Base-by-base conservation (phyloP, 2,113 vertebrate species). In the Fregata magnificens region DNA sequence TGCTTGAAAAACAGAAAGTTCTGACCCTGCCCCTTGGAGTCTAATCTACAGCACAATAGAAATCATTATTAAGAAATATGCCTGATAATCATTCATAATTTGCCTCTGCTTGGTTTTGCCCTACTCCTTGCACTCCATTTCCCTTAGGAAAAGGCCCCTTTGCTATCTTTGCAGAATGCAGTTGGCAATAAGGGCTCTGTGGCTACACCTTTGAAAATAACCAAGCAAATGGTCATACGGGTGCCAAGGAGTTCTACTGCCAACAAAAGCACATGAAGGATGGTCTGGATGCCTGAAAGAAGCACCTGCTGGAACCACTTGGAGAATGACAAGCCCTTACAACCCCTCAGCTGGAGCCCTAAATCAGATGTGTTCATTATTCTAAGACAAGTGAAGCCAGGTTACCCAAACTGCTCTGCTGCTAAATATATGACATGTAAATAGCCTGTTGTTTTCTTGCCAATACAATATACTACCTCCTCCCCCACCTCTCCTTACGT, bases 401-500 rank as follows among this genome's bases (percentile, higher is more conserved):
- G 84, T 97, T 91, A 86, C 94, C 93, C 72, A 86, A 81, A 87
- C 61, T 78, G 85, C 76, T 94, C 87, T 93, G 63, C 83, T 95
- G 88, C 82, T 95, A 96, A 95, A 91, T 81, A 83, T 70, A 82
- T 72, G 86, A 78, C 84, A 80, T 1, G 0, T 89, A 93, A 97
- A 95, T 96, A 90, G 47, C n/a, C 78, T 93, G 86, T 83, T 96
- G 92, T 82, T 91, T 70, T 93, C 90, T 84, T 93, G 77, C 82
- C 94, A 91, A 36, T 88, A 94, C 53, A 83, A 86, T 80, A 87
- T 28, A 47, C 52, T 88, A 32, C 72, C 92, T 93, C 90, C 93
- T 95, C 79, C 82, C 34, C 50, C 29, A 97, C 53, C 69, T 90
- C 69, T 96, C 88, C 80, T 97, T 96, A 95, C 15, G 22, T 97